Evolutionary conservation across 2,888 invertebrate species (phyloP).

Genomic region (Polydrusus cervinus): DNA sequence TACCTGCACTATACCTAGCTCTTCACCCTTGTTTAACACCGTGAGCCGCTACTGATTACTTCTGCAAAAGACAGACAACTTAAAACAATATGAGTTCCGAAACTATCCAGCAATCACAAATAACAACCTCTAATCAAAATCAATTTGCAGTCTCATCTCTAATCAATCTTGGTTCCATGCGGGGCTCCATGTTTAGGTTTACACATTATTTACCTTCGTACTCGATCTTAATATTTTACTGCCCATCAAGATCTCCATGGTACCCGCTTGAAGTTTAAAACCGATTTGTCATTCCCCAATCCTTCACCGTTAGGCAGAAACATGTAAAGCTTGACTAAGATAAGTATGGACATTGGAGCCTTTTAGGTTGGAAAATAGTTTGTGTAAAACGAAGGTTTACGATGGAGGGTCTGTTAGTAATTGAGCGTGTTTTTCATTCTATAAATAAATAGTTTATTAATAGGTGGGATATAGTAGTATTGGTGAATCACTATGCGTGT

Average conservation of each 20-base stretch:
- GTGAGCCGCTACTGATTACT: too few species aligned
- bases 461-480: too few species aligned
- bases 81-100: neutral
- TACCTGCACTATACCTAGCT: too few species aligned
- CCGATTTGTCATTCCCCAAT: slow-evolving; percentile 49
- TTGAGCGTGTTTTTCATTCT: too few species aligned
- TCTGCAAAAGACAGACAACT: neutral
- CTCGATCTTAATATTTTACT: slow-evolving; percentile 53
- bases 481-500: too few species aligned
- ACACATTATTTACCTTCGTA: slow-evolving; percentile 34
- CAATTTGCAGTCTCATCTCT: slow-evolving; percentile 44
- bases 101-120: slow-evolving; percentile 14
- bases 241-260: slow-evolving; percentile 51
- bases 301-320: slow-evolving; percentile 35
- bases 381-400: neutral
- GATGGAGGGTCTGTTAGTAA: neutral
- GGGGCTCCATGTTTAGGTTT: slow-evolving; percentile 37
- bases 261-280: slow-evolving; percentile 39
- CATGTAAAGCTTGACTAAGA: slow-evolving; percentile 37
- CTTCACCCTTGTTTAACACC: too few species aligned
- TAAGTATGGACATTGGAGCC: slow-evolving; percentile 30
- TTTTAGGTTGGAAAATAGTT: slow-evolving; percentile 26
- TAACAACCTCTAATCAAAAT: slow-evolving; percentile 36
- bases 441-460: too few species aligned
- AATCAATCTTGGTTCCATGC: slow-evolving; percentile 48